Base-by-base conservation (phyloP, 2,113 vertebrate species). In the Vimba vimba region DNA sequence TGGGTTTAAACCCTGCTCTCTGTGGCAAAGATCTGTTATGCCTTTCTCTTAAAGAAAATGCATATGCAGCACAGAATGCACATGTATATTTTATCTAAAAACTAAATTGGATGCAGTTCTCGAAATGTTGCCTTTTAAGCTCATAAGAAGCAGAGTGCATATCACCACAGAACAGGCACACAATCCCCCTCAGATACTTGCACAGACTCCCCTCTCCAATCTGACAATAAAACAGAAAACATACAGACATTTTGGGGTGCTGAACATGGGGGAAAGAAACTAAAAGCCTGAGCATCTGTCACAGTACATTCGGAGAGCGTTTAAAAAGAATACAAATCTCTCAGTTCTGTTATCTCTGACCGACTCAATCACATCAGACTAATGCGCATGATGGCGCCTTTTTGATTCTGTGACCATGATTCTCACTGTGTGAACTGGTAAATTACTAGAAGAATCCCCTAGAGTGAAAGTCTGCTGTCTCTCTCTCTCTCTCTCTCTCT, bases 391-490 rank as follows among this genome's bases (percentile, higher is more conserved):
- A 66, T 17, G 3, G 39, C 0, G 13, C 12, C 60, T 52, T 62
- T 52, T 68, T 68, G 43, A 69, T 68, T 82, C 62, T 80, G 13
- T 45, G 79, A 66, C 79, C 68, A 74, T 36, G 68, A 33, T 71
- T 62, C 50, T 47, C 23, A n/a, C 55, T 50, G 79, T 30, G 69
- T 75, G 55, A 74, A 77, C 17, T 78, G 50, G 36, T 27, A 73
- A 79, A 30, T 23, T 68, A 64, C 62, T 85, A 11, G 45, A 64
- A 78, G 47, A 64, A 64, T 85, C 60, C 75, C 64, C 27, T 23
- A 68, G 30, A 47, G 39, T 47, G 11, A 50, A 68, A n/a, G 50
- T 39, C n/a, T 74, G 33, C 57, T 85, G 2, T 52, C 59, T 66
- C 27, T 50, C 43, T 64, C n/a, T 50, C 39, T 36, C 3, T 33